Conservation (phyloP, 2,888 invertebrate genomes). For the Euproctis similis region DNA sequence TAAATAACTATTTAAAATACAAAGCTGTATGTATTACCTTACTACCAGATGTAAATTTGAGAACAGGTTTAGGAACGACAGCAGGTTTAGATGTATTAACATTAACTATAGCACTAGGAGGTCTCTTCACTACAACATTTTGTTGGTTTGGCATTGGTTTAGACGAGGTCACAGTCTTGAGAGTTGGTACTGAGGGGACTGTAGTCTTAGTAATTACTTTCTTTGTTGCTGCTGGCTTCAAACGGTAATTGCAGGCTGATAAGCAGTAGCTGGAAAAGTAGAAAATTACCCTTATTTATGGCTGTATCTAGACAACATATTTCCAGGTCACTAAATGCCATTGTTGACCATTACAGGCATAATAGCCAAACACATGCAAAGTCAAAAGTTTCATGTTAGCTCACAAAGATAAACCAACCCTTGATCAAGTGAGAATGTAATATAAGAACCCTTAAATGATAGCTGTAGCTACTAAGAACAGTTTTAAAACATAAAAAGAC, state of each 20-base stretch:
- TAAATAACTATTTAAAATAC: background rate
- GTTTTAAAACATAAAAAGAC: too few species aligned
- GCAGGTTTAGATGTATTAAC: conserved; percentile 80
- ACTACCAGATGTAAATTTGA: conserved; percentile 79
- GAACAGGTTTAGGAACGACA: conserved; percentile 84
- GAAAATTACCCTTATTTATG: too few species aligned
- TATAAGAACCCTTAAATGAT: too few species aligned
- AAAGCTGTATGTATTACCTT: conserved; percentile 49
- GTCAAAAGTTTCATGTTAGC: too few species aligned
- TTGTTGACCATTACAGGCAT: too few species aligned
- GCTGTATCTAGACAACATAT: too few species aligned
- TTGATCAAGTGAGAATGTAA: too few species aligned
- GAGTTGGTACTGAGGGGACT: conserved; percentile 36
- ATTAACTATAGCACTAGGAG: conserved; percentile 64
- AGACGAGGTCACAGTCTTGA: conserved; percentile 51
- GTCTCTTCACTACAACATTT: conserved; percentile 69
- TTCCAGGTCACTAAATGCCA: too few species aligned
- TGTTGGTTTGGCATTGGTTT: conserved; percentile 55
- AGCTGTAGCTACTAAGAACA: too few species aligned
- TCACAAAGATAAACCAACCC: too few species aligned
- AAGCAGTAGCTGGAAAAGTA: conserved; percentile 83
- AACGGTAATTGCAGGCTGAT: conserved; percentile 86
- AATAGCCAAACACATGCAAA: too few species aligned
- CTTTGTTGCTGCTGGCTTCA: conserved; percentile 75
- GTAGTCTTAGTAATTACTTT: conserved; percentile 53